Conservation (phyloP, 30 jellyfish, hydroid and myxozoan species). For the Catostylus mosaicus region DNA sequence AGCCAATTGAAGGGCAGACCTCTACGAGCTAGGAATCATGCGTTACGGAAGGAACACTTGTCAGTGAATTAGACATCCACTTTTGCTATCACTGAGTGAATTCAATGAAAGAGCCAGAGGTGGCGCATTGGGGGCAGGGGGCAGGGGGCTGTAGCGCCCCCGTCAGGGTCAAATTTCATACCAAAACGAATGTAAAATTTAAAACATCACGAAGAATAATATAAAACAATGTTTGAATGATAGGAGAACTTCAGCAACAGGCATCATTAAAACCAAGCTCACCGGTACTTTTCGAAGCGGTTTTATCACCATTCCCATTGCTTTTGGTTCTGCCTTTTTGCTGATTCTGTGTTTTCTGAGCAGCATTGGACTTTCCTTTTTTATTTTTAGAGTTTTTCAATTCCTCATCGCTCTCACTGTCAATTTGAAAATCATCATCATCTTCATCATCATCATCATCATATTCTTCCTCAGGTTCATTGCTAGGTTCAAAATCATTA, state of each 20-base stretch:
- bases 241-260: too few relatives aligned
- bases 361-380: not conserved
- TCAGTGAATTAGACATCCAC: not conserved
- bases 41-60: too few relatives aligned
- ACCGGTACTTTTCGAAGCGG: not conserved
- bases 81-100: not conserved
- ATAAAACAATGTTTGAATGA: too few relatives aligned
- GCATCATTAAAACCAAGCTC: not conserved
- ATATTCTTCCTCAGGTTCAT: constrained; percentile 32
- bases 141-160: too few relatives aligned
- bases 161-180: too few relatives aligned
- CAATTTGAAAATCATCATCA: constrained; percentile 5
- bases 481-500: constrained; percentile 10
- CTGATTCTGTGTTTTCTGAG: not conserved
- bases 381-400: not conserved
- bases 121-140: not conserved
- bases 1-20: too few relatives aligned
- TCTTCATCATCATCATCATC: constrained; percentile 36
- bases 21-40: too few relatives aligned
- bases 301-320: not conserved
- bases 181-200: too few relatives aligned
- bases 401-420: constrained; percentile 22
- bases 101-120: not conserved
- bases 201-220: too few relatives aligned
- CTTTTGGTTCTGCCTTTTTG: not conserved